Percentiles rank a stretch among this genome's conserved stretches.
phyloP scores from a whole-genome alignment of 2,113 vertebrate genomes.

The Polypterus senegalus region DNA sequence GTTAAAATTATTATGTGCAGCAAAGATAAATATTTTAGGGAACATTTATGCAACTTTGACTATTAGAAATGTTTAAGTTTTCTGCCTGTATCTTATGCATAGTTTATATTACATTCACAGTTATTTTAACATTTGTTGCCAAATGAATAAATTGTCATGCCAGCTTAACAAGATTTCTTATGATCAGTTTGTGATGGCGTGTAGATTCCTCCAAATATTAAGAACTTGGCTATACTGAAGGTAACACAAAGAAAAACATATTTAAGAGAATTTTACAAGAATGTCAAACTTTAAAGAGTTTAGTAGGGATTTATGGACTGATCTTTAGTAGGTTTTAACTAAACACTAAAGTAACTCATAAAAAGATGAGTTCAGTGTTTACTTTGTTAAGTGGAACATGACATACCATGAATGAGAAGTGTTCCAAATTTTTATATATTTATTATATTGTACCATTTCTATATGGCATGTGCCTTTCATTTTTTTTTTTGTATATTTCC shows the following conservation, averaged over 20 bases:
- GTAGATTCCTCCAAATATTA: constrained; percentile 19
- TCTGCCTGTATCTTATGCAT: constrained; percentile 26
- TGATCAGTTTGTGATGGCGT: constrained; percentile 15
- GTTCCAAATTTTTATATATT: too few species aligned
- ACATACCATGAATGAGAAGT: too few species aligned
- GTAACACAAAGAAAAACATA: constrained; percentile 3
- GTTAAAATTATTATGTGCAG: too few species aligned
- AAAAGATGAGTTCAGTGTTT: too few species aligned
- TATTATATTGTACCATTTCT: too few species aligned
- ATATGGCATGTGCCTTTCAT: too few species aligned
- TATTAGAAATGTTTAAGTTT: constrained; percentile 1
- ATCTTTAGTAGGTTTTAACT: neutral
- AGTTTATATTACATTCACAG: constrained; percentile 17
- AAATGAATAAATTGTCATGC: constrained; percentile 18
- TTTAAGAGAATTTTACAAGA: constrained; percentile 13
- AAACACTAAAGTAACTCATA: too few species aligned
- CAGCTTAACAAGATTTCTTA: constrained; percentile 11
- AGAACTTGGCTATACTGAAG: constrained; percentile 1
- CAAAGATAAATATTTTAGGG: too few species aligned
- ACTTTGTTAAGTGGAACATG: too few species aligned
- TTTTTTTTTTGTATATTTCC: too few species aligned
- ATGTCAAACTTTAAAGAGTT: constrained; percentile 5
- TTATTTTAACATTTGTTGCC: constrained; percentile 14
- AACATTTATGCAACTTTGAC: too few species aligned
- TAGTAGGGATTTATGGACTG: constrained; percentile 15